Conservation (phyloP, 2,113 vertebrate genomes). For the Argyrosomus japonicus region DNA sequence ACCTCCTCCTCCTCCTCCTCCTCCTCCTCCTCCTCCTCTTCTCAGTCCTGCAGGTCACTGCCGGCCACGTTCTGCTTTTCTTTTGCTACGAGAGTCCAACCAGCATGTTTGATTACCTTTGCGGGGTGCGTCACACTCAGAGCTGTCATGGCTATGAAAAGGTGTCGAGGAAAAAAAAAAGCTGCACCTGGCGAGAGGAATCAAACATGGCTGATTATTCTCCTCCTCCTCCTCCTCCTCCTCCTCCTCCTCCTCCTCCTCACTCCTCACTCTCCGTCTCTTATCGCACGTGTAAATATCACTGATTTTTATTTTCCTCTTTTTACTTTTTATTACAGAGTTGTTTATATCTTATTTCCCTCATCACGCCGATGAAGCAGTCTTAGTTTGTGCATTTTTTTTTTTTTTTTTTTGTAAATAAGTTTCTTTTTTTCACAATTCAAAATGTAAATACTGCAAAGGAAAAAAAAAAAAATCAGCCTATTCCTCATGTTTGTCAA, state of each 20-base stretch:
- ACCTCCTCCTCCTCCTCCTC: neutral
- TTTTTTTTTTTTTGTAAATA: slow-evolving; percentile 69
- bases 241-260: too few species aligned
- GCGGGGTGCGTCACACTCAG: slow-evolving; percentile 46
- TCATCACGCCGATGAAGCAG: slow-evolving; percentile 46
- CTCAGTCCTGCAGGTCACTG: neutral
- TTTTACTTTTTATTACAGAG: slow-evolving; percentile 75
- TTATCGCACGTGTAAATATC: slow-evolving; percentile 79
- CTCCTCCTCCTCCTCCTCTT: too few species aligned
- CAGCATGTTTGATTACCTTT: slow-evolving; percentile 21
- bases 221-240: neutral
- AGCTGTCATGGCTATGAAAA: slow-evolving; percentile 71
- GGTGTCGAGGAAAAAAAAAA: slow-evolving; percentile 20
- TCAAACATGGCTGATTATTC: slow-evolving; percentile 24
- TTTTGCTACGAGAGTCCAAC: slow-evolving; percentile 21
- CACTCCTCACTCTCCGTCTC: slow-evolving; percentile 5
- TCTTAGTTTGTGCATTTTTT: slow-evolving; percentile 69
- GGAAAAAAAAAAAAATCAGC: slow-evolving; percentile 47
- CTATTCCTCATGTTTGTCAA: slow-evolving; percentile 65
- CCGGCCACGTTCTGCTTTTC: slow-evolving; percentile 6
- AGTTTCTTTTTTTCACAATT: slow-evolving; percentile 67
- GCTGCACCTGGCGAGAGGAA: slow-evolving; percentile 2
- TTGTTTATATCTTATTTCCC: slow-evolving; percentile 68
- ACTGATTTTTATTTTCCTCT: slow-evolving; percentile 71
- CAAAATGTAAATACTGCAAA: slow-evolving; percentile 78